Evolutionary conservation across 2,113 vertebrate species (phyloP).

Genomic region (Ptyas mucosa): DNA sequence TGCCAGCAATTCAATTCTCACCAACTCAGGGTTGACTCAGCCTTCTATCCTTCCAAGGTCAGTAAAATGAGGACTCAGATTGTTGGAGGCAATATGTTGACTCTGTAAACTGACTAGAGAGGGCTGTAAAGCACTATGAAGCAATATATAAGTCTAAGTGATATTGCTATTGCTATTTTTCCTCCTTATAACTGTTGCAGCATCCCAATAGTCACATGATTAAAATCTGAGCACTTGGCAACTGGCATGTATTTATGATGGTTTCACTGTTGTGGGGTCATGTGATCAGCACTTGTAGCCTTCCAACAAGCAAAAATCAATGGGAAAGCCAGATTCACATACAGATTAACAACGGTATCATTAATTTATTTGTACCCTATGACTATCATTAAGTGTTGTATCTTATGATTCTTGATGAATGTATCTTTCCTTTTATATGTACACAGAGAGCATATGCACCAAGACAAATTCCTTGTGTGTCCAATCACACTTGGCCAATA

Average conservation of each 20-base stretch:
- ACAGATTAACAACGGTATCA: neutral
- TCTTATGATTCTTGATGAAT: too few species aligned
- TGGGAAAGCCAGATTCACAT: neutral
- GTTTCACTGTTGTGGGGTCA: neutral
- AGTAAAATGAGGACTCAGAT: neutral
- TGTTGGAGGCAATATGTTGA: neutral
- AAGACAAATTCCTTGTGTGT: too few species aligned
- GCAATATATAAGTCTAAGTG: neutral
- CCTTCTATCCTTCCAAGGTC: neutral
- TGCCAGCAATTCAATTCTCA: neutral
- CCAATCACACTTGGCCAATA: too few species aligned
- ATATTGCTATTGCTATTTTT: neutral
- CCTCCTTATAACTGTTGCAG: neutral
- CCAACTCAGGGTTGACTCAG: rapidly evolving
- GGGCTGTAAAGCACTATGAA: neutral
- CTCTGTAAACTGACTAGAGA: neutral
- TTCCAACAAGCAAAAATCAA: neutral
- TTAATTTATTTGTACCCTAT: neutral
- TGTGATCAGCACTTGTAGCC: neutral
- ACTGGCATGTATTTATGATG: neutral
- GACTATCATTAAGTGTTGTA: too few species aligned
- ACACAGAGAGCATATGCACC: too few species aligned
- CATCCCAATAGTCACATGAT: neutral
- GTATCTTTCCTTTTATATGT: too few species aligned
- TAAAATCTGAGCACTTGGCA: neutral